phyloP scores from a whole-genome alignment of 2,888 invertebrate species.

The Dryobotodes eremita region DNA sequence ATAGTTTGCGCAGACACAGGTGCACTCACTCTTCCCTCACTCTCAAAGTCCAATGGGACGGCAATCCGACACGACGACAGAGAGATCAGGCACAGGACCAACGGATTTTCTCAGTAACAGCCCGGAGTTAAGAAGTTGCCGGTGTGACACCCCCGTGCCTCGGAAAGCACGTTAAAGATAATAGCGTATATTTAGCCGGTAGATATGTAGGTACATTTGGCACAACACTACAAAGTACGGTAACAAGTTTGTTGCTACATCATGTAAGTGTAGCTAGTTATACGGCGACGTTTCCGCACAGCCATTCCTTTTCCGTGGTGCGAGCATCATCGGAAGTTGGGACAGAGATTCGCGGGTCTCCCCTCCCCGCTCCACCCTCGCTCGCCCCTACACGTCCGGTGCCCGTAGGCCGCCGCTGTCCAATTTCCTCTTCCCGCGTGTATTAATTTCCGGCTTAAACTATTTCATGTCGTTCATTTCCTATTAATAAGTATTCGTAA shows the following conservation, averaged over 20 bases:
- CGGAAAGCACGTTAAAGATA: conserved; percentile 7
- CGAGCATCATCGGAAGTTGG: conserved; percentile 82
- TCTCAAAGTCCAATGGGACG: background rate
- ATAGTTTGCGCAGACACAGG: background rate
- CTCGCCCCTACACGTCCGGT: conserved; percentile 82
- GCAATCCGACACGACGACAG: background rate
- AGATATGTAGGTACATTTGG: conserved; percentile 25
- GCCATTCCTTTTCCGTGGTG: conserved; percentile 79
- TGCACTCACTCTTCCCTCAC: background rate
- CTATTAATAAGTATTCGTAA: conserved; percentile 75
- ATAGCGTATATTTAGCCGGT: conserved; percentile 6
- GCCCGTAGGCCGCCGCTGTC: conserved; percentile 82
- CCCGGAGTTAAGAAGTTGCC: background rate
- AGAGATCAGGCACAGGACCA: background rate
- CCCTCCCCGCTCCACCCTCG: conserved; percentile 71
- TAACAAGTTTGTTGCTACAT: conserved; percentile 34
- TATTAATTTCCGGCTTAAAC: conserved; percentile 88
- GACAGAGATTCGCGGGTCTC: conserved; percentile 80
- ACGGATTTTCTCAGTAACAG: background rate
- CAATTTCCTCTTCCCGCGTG: conserved; percentile 90
- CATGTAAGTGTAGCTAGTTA: conserved; percentile 33
- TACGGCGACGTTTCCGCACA: conserved; percentile 62
- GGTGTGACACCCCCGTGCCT: background rate
- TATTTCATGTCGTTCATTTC: conserved; percentile 84
- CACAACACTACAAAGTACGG: conserved; percentile 1